These are phyloP conservation scores for Phengaris alcon DNA, from an alignment of 2,888 invertebrate species.

Conservation along the genomic window DNA sequence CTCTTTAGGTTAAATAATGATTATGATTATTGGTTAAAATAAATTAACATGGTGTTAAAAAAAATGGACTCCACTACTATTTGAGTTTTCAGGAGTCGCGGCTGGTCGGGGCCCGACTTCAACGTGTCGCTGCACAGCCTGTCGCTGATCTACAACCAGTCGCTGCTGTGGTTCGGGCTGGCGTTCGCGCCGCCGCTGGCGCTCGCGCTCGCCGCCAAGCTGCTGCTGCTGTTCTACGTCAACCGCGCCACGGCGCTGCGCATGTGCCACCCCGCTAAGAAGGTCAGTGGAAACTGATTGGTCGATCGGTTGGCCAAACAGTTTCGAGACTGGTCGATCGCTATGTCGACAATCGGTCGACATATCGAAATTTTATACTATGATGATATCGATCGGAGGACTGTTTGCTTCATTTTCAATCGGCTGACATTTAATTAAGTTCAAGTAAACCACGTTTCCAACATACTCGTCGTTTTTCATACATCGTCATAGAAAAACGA, in stretches of 20 bases:
- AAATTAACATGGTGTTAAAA: neutral
- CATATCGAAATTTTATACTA: too few species aligned
- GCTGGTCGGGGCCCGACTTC: slow-evolving; percentile 80
- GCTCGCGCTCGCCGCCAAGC: slow-evolving; percentile 82
- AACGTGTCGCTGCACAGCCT: slow-evolving; percentile 87
- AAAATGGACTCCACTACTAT: neutral
- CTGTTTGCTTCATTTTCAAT: too few species aligned
- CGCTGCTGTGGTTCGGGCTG: slow-evolving; percentile 86
- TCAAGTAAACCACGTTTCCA: neutral
- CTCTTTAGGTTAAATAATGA: too few species aligned
- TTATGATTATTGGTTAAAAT: slow-evolving; percentile 7
- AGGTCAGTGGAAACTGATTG: slow-evolving; percentile 48
- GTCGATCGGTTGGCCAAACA: neutral
- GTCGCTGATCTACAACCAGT: slow-evolving; percentile 89
- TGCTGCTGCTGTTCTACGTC: slow-evolving; percentile 86
- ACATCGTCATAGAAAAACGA: too few species aligned
- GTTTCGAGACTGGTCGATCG: neutral
- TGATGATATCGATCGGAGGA: too few species aligned
- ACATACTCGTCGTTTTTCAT: too few species aligned
- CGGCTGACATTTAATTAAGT: neutral
- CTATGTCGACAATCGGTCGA: too few species aligned
- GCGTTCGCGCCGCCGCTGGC: slow-evolving; percentile 86
- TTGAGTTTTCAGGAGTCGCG: slow-evolving; percentile 27
- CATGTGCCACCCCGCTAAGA: slow-evolving; percentile 83
- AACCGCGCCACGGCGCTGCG: slow-evolving; percentile 80